Evolutionary conservation across 2,113 vertebrate species (phyloP), one percentile per base, ranked within the genome.

Genomic region (Neotoma lepida): DNA sequence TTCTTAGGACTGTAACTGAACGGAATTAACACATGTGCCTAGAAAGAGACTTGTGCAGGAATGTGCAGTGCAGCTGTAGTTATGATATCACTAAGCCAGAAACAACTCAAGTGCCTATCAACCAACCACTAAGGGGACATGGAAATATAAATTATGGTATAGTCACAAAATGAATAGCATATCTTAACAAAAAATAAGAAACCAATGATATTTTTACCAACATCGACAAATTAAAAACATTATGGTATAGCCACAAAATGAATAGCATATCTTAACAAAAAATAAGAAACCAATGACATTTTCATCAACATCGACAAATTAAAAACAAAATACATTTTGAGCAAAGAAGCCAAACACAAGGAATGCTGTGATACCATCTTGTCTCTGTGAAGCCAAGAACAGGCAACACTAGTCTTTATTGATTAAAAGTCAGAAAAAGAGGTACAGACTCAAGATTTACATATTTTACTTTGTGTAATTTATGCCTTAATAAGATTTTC

Each of bases 111-210:
- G 41, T 89, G 28, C 33, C 9, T 9, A 77, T 70, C 41, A 54
- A 66, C 64, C 68, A n/a, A n/a, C n/a, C n/a, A 58, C 70, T 51
- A 71, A 91, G 17, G 46, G 0, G 15, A 8, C 2, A 49, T 61
- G 2, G 35, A 30, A 84, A 88, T 64, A 39, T 66, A 85, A 86
- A 64, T 86, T n/a, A 73, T 66, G 6, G 1, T 22, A 66, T 71
- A 78, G 6, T 90, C 20, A 81, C 18, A 58, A n/a, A 89, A 76
- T 82, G 0, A 56, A 81, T 17, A 26, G 1, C 33, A 17, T 22
- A 66, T 44, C 44, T 70, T 9, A 89, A 58, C 46, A 64, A 51
- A 94, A 95, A 94, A 70, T 26, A 93, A 70, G 4, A 85, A 90
- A 63, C 39, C 51, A 28, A 9, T 73, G 3, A 84, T 49, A 92